Conservation (phyloP, 35 echinoderm and acorn worm species). For the Patiria miniata region DNA sequence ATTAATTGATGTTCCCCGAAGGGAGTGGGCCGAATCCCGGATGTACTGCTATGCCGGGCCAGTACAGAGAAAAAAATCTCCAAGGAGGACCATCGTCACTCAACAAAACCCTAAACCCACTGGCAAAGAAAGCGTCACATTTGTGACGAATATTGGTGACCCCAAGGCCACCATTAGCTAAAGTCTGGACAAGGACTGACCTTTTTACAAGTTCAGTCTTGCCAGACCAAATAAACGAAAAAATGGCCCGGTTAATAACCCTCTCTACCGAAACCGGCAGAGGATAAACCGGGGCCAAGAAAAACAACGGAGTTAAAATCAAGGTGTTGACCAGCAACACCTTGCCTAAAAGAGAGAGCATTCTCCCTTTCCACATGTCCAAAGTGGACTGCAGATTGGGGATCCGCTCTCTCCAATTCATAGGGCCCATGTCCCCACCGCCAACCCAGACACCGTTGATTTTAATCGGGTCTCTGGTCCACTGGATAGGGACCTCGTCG, state of each 20-base stretch:
- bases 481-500: neutral
- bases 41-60: too few species aligned
- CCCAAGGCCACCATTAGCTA: too few species aligned
- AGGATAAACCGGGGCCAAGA: neutral
- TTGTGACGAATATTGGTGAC: too few species aligned
- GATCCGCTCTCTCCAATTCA: neutral
- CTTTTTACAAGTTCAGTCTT: too few species aligned
- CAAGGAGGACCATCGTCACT: too few species aligned
- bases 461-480: neutral
- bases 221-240: neutral
- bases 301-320: neutral
- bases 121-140: too few species aligned
- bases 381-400: neutral
- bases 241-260: neutral
- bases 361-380: neutral
- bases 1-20: too few species aligned
- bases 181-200: too few species aligned
- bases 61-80: too few species aligned
- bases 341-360: neutral
- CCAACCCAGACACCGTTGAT: constrained; percentile 7
- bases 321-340: too few species aligned
- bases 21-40: too few species aligned
- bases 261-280: neutral
- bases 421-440: neutral
- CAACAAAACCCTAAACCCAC: too few species aligned